Conservation (phyloP, 2,888 invertebrate genomes). For the Drosophila flavopinicola region DNA sequence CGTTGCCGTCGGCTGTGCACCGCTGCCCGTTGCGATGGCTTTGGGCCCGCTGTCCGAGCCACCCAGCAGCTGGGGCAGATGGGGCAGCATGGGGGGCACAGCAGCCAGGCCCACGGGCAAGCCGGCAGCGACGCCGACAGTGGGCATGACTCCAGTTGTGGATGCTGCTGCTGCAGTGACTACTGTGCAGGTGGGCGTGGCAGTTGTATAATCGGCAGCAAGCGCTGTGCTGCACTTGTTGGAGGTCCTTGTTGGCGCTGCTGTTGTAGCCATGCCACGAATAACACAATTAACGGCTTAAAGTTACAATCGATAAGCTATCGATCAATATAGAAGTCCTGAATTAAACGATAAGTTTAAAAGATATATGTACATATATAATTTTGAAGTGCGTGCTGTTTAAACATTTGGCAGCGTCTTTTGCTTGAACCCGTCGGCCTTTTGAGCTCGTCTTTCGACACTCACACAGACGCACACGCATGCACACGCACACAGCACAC, state of each 20-base stretch:
- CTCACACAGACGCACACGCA: conserved; percentile 3
- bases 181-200: conserved; percentile 36
- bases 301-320: not conserved
- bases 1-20: conserved; percentile 62
- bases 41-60: conserved; percentile 37
- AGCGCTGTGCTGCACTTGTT: conserved; percentile 28
- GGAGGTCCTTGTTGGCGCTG: conserved; percentile 83
- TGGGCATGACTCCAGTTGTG: conserved; percentile 86
- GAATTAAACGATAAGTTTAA: no score
- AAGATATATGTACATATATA: not conserved
- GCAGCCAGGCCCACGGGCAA: conserved; percentile 60
- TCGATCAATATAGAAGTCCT: not conserved
- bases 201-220: conserved; percentile 23
- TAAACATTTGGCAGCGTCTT: conserved; percentile 10
- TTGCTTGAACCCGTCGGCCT: conserved; percentile 34
- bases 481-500: conserved; percentile 3
- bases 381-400: conserved; percentile 18
- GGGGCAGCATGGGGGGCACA: conserved; percentile 63
- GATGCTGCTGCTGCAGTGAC: conserved; percentile 48
- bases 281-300: conserved; percentile 7
- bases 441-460: conserved; percentile 44
- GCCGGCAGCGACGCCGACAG: conserved; percentile 69
- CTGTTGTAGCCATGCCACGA: conserved; percentile 70
- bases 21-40: conserved; percentile 26
- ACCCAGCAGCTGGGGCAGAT: conserved; percentile 54